Percentiles rank a stretch among this genome's conserved stretches.
These are phyloP conservation scores for Irena cyanogastra DNA, from an alignment of 2,113 vertebrate species.

Conservation along the genomic window DNA sequence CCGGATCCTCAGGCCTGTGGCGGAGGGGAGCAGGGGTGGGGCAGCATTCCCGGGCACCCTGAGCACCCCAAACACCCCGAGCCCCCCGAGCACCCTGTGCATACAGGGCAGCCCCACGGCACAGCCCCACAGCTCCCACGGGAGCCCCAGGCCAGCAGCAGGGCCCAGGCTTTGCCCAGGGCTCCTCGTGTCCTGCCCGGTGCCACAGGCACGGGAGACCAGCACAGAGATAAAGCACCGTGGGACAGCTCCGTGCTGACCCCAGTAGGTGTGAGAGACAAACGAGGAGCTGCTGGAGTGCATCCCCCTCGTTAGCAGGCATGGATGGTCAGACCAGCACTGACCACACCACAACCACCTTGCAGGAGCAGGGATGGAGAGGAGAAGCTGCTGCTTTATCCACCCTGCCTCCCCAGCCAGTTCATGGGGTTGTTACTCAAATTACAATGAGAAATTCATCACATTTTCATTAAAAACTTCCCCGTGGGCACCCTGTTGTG, in stretches of 20 bases:
- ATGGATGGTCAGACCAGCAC: rapidly evolving
- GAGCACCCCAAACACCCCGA: background rate
- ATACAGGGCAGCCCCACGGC: background rate
- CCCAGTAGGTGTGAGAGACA: background rate
- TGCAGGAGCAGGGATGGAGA: rapidly evolving
- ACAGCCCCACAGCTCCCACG: background rate
- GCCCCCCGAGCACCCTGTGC: rapidly evolving
- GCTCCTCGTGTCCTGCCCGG: rapidly evolving
- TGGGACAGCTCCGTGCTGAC: background rate
- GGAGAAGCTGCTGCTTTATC: background rate
- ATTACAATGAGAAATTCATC: conserved; percentile 23
- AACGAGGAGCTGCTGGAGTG: background rate
- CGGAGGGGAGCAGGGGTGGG: background rate
- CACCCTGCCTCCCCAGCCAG: background rate
- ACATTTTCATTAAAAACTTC: conserved; percentile 55
- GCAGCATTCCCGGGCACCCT: rapidly evolving
- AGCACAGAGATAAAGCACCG: rapidly evolving
- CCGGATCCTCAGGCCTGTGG: conserved; percentile 88
- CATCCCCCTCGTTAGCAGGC: background rate
- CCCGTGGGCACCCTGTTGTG: background rate
- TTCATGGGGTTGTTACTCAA: background rate
- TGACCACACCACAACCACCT: background rate
- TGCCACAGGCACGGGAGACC: background rate
- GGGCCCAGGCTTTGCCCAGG: rapidly evolving
- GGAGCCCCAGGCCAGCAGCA: background rate